Evolutionary conservation across 30 jellyfish, hydroid and myxozoan species (phyloP).

Genomic region (Hydractinia symbiolongicarpus): DNA sequence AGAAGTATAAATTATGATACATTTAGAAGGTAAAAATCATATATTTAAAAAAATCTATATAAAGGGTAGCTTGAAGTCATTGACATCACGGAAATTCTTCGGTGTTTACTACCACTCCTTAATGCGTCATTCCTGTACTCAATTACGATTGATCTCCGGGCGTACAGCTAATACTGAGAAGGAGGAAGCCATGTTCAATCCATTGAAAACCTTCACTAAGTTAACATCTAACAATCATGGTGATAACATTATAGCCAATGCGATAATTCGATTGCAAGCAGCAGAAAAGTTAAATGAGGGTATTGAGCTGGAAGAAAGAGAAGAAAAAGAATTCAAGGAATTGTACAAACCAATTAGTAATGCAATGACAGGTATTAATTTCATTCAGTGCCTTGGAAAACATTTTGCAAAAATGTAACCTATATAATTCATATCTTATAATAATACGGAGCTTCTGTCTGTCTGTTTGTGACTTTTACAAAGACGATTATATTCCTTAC

Average conservation of each 20-base stretch:
- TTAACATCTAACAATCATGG: background rate
- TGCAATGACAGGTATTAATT: too few relatives aligned
- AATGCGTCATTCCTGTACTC: constrained; percentile 6
- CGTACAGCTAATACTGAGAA: constrained; percentile 19
- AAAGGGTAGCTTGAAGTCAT: background rate
- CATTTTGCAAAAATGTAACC: too few relatives aligned
- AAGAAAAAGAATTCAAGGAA: constrained; percentile 3
- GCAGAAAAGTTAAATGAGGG: background rate
- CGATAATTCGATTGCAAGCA: background rate
- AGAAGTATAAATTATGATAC: too few relatives aligned
- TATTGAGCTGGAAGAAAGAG: background rate
- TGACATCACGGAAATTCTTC: constrained; percentile 6
- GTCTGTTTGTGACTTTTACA: too few relatives aligned
- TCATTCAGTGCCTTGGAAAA: too few relatives aligned
- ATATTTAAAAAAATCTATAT: background rate
- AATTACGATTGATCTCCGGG: constrained; percentile 9
- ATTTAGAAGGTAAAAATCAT: too few relatives aligned
- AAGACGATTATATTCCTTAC: too few relatives aligned
- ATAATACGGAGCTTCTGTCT: too few relatives aligned
- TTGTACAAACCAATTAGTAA: background rate
- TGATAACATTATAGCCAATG: background rate
- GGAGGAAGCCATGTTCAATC: constrained; percentile 5
- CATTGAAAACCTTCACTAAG: background rate
- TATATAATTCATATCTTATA: too few relatives aligned
- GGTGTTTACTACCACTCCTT: constrained; percentile 1